phyloP scores from a whole-genome alignment of 2,888 invertebrate species.

The Hetaerina titia region DNA sequence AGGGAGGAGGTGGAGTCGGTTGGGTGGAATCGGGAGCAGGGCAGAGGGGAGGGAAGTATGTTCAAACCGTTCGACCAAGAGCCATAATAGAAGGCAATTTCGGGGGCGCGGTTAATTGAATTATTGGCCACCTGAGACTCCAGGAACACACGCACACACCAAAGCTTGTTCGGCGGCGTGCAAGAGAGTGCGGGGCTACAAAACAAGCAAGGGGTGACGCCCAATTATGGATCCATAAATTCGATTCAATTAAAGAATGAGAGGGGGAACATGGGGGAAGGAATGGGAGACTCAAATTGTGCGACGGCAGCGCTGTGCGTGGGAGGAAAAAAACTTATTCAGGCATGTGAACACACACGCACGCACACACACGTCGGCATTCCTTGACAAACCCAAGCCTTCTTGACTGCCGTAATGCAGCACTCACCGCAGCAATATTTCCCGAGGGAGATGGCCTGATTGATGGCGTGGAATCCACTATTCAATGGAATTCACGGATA shows the following conservation, averaged over 20 bases:
- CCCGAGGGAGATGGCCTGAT: background rate
- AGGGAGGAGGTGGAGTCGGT: background rate
- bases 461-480: background rate
- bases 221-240: slow-evolving; percentile 54
- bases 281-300: background rate
- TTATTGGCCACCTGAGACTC: slow-evolving; percentile 62
- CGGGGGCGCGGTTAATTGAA: slow-evolving; percentile 42
- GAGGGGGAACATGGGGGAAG: background rate
- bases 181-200: background rate
- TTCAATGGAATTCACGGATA: background rate
- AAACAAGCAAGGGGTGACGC: background rate
- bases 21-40: background rate
- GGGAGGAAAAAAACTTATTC: background rate
- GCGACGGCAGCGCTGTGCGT: background rate
- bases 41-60: background rate
- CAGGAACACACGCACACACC: background rate
- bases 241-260: slow-evolving; percentile 40
- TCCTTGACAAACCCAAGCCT: background rate
- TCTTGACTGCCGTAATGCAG: slow-evolving; percentile 24
- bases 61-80: slow-evolving; percentile 10
- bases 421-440: background rate
- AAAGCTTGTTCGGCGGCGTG: slow-evolving; percentile 8
- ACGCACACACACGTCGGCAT: background rate
- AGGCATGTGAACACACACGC: too few species aligned
- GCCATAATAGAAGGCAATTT: slow-evolving; percentile 27